Percentiles rank a stretch among this genome's conserved stretches.
Evolutionary conservation across 2,113 vertebrate species (phyloP).

Genomic region (Phocoena phocoena): DNA sequence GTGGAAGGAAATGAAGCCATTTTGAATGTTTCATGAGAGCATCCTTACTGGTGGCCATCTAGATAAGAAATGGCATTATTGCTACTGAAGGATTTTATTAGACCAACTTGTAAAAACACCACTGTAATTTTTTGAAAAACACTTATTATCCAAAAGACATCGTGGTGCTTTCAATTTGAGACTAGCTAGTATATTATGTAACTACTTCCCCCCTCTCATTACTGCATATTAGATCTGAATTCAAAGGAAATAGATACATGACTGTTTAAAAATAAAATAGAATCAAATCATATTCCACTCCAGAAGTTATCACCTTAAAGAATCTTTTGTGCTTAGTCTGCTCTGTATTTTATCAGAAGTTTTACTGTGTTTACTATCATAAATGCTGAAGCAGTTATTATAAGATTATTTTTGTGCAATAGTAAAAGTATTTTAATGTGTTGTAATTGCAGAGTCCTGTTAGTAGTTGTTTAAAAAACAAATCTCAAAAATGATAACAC

Average conservation of each 20-base stretch:
- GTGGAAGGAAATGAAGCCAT: background rate
- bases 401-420: constrained; percentile 73
- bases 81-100: background rate
- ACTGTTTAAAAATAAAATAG: constrained; percentile 18
- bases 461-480: constrained; percentile 78
- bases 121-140: constrained; percentile 39
- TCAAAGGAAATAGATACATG: background rate
- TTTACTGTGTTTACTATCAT: constrained; percentile 33
- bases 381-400: constrained; percentile 61
- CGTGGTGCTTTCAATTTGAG: background rate
- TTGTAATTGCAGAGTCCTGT: constrained; percentile 79
- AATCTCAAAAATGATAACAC: constrained; percentile 80
- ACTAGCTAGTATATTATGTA: background rate
- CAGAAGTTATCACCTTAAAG: constrained; percentile 50
- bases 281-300: background rate
- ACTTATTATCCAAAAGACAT: background rate
- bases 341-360: constrained; percentile 55
- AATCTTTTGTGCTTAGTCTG: constrained; percentile 54
- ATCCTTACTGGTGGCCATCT: background rate
- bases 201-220: background rate
- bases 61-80: background rate
- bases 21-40: background rate
- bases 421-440: constrained; percentile 81
- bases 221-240: background rate
- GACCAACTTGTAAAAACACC: background rate